These are phyloP conservation scores for Phasia obesa DNA, from an alignment of 2,888 invertebrate genomes.

Conservation along the genomic window DNA sequence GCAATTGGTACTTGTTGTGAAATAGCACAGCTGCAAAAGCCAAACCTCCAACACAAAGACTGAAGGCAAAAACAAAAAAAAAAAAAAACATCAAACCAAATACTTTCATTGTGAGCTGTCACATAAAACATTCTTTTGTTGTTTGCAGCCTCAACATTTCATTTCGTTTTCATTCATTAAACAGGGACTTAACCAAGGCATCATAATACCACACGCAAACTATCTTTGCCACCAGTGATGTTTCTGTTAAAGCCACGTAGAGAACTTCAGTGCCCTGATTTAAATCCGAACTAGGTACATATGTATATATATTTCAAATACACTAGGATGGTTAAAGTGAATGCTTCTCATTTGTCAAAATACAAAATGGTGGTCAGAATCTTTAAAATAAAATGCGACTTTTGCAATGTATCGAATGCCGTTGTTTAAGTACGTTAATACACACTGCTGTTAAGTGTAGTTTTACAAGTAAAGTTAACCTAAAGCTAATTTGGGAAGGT, in stretches of 20 bases:
- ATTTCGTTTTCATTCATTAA: slow-evolving; percentile 71
- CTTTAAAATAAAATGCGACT: too few species aligned
- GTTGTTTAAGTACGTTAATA: too few species aligned
- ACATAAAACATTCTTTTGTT: slow-evolving; percentile 71
- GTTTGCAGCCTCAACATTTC: slow-evolving; percentile 70
- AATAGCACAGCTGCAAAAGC: slow-evolving; percentile 71
- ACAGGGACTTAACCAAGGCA: slow-evolving; percentile 68
- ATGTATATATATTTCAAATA: slow-evolving; percentile 76
- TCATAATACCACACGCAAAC: slow-evolving; percentile 75
- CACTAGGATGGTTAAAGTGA: slow-evolving; percentile 76
- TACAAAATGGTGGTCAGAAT: slow-evolving; percentile 34
- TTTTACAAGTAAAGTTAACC: too few species aligned
- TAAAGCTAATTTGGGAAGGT: too few species aligned
- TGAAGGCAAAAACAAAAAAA: slow-evolving; percentile 66
- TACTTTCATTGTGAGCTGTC: slow-evolving; percentile 71
- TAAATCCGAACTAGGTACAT: slow-evolving; percentile 74
- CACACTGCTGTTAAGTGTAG: too few species aligned
- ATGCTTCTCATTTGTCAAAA: slow-evolving; percentile 55
- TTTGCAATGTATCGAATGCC: too few species aligned
- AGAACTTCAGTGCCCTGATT: slow-evolving; percentile 76
- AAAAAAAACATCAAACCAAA: slow-evolving; percentile 71
- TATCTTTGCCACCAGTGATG: slow-evolving; percentile 75
- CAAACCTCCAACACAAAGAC: slow-evolving; percentile 58
- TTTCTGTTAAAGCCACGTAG: slow-evolving; percentile 77
- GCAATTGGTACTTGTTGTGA: slow-evolving; percentile 73